Conservation (phyloP, 2,888 invertebrate species). For the Gymnosoma rotundatum region DNA sequence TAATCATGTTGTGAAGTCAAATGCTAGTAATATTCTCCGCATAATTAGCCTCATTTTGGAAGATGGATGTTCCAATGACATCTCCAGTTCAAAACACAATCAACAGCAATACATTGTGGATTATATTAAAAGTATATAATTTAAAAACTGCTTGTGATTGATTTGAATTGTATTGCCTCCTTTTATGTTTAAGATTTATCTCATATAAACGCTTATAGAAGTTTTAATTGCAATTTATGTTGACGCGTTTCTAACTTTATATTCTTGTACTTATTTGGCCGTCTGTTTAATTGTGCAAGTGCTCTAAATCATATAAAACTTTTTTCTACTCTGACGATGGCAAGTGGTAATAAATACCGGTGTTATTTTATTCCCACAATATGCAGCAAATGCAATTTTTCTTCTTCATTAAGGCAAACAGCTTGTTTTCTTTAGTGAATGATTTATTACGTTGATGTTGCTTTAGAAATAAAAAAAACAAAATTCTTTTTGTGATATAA, state of each 20-base stretch:
- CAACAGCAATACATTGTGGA: too few species aligned
- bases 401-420: slow-evolving; percentile 36
- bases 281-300: not conserved
- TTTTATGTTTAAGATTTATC: too few species aligned
- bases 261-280: slow-evolving; percentile 22
- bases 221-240: slow-evolving; percentile 60
- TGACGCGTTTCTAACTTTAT: slow-evolving; percentile 36
- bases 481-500: slow-evolving; percentile 23
- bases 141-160: too few species aligned
- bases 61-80: too few species aligned
- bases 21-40: too few species aligned
- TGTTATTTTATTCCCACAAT: slow-evolving; percentile 26
- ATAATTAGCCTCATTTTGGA: too few species aligned
- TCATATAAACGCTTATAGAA: slow-evolving; percentile 12
- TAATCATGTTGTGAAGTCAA: too few species aligned
- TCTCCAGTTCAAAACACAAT: too few species aligned
- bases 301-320: slow-evolving; percentile 27
- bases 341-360: slow-evolving; percentile 32
- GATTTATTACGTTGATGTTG: slow-evolving; percentile 54
- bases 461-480: slow-evolving; percentile 9
- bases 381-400: slow-evolving; percentile 16
- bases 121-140: too few species aligned
- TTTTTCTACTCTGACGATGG: not conserved
- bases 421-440: slow-evolving; percentile 45
- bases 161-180: too few species aligned